Percentiles rank a stretch among this genome's conserved stretches.
These are phyloP conservation scores for Pinna nobilis DNA, from an alignment of 1,140 invertebrate genomes.

Conservation along the genomic window DNA sequence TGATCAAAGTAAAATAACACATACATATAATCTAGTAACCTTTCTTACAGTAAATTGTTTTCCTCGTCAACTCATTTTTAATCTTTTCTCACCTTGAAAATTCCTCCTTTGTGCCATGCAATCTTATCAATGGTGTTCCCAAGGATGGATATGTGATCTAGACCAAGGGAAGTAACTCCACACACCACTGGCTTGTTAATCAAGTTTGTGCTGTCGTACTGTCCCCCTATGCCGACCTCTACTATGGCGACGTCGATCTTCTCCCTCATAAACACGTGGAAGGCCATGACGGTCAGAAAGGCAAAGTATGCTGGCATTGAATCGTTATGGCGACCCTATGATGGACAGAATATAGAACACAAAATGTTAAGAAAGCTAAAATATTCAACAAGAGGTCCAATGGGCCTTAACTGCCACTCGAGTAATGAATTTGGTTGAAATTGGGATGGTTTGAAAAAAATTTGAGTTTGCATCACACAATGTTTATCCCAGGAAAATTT, in stretches of 20 bases:
- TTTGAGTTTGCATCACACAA: too few relatives aligned
- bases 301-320: slow-evolving; percentile 94
- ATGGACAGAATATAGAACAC: neutral
- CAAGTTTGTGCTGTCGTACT: slow-evolving; percentile 95
- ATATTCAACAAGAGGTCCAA: neutral
- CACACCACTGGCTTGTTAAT: slow-evolving; percentile 79
- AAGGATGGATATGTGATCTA: slow-evolving; percentile 90
- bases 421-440: too few relatives aligned
- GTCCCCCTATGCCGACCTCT: slow-evolving; percentile 98
- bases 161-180: slow-evolving; percentile 91
- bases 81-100: slow-evolving; percentile 92
- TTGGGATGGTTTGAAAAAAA: too few relatives aligned
- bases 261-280: slow-evolving; percentile 90
- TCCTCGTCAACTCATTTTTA: too few relatives aligned
- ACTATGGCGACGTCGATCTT: slow-evolving; percentile 93
- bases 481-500: too few relatives aligned
- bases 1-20: neutral
- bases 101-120: slow-evolving; percentile 96
- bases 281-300: slow-evolving; percentile 94
- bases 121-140: slow-evolving; percentile 91
- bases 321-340: slow-evolving; percentile 47
- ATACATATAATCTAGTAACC: too few relatives aligned
- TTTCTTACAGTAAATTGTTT: too few relatives aligned
- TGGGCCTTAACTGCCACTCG: too few relatives aligned
- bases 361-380: neutral